These are phyloP conservation scores for Lanius collurio DNA, from an alignment of 2,113 vertebrate genomes.

Conservation along the genomic window DNA sequence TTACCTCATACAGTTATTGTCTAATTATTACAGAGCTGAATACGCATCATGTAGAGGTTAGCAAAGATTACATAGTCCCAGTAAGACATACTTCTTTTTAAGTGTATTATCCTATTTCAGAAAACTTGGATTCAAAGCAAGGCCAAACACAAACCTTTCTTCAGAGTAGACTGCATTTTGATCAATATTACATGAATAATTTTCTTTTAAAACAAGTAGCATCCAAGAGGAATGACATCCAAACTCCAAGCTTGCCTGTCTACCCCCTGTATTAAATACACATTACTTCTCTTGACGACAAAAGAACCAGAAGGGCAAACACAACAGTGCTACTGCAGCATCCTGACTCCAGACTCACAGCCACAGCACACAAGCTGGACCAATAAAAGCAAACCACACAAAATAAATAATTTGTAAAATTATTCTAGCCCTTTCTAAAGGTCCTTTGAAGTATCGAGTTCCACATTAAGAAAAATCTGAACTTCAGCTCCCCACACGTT, in stretches of 20 bases:
- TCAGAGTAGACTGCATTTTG: background rate
- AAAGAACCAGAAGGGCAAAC: background rate
- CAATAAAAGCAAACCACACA: background rate
- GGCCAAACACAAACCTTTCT: background rate
- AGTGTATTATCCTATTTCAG: background rate
- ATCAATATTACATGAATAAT: background rate
- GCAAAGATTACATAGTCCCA: background rate
- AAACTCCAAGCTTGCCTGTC: background rate
- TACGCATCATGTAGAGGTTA: background rate
- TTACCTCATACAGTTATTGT: constrained; percentile 31
- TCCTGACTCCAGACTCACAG: background rate
- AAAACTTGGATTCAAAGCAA: background rate
- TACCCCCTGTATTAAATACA: background rate
- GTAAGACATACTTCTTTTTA: background rate
- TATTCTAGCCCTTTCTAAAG: background rate
- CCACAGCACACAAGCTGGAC: background rate
- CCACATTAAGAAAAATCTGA: background rate
- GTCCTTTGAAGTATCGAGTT: background rate
- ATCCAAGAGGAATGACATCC: background rate
- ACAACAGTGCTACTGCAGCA: background rate
- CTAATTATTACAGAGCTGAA: background rate
- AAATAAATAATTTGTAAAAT: background rate
- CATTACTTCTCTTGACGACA: background rate
- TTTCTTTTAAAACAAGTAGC: background rate
- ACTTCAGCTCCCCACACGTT: background rate